These are phyloP conservation scores for Dendrocincla fuliginosa DNA, from an alignment of 2,797 vertebrate species.

Conservation along the genomic window DNA sequence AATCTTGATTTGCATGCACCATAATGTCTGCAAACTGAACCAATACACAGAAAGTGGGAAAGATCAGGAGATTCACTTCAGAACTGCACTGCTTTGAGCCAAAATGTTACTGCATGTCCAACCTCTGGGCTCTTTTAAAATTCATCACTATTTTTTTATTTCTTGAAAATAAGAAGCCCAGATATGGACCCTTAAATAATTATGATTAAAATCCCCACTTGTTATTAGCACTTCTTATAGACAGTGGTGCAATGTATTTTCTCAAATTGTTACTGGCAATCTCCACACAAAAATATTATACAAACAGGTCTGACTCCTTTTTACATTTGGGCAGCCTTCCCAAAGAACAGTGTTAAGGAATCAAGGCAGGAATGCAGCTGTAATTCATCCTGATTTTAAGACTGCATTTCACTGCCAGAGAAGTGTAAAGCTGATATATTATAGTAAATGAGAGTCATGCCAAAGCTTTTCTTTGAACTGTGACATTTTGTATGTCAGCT, in stretches of 20 bases:
- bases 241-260: neutral
- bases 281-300: neutral
- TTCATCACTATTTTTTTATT: neutral
- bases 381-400: constrained; percentile 38
- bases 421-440: neutral
- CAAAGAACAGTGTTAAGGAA: neutral
- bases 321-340: neutral
- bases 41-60: neutral
- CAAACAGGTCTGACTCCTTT: neutral
- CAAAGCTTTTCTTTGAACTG: constrained; percentile 40
- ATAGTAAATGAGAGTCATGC: constrained; percentile 38
- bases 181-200: neutral
- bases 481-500: constrained; percentile 34
- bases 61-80: neutral
- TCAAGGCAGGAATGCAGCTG: neutral
- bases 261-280: neutral
- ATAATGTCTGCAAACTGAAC: neutral
- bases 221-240: neutral
- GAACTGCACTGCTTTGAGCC: neutral
- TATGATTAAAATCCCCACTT: neutral
- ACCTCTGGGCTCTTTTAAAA: neutral
- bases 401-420: neutral
- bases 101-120: neutral
- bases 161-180: neutral
- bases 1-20: neutral